Base-by-base conservation (phyloP, 2,113 vertebrate genomes). In the Atlantisia rogersi region DNA sequence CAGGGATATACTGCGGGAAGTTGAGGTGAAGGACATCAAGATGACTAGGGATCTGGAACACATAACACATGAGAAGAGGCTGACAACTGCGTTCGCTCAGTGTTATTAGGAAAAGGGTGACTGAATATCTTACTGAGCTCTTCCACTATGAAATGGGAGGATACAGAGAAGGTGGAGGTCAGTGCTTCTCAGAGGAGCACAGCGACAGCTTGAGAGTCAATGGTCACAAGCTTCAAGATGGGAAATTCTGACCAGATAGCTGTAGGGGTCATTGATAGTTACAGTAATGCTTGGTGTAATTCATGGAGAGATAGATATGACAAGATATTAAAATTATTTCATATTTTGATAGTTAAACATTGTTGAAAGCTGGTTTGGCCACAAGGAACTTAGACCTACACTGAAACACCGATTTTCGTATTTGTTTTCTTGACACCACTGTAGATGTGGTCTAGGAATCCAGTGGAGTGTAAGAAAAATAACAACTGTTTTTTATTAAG, bases 401-500 rank as follows among this genome's bases (percentile, higher is more conserved):
- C 25, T 92, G 79, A 73, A 84, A 81, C 40, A 65, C 13, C 35
- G 48, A 62, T 69, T 84, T 88, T 93, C n/a, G 2, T 86, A 74
- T 82, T 70, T 86, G 58, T 90, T 90, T 92, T 62, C 65, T 93
- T 92, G 88, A 93, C 37, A 94, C 69, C 67, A 73, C 24, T 91
- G 65, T 95, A 87, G 86, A 92, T 93, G 88, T 7, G 25, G 91
- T 91, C 83, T 89, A 63, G 77, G 50, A 88, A 95, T 91, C 81
- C 91, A 91, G 63, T 67, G 74, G 55, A 94, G 81, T 92, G 39
- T 70, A 84, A 96, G 91, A 96, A 97, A 95, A 97, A 94, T 95
- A 92, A 93, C 95, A 95, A 96, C 88, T 96, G 95, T 10, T 96
- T 97, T 96, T 96, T 96, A 96, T 96, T 97, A 96, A 88, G 59